phyloP scores from a whole-genome alignment of 2,888 invertebrate species.

The Dryomyza anilis region DNA sequence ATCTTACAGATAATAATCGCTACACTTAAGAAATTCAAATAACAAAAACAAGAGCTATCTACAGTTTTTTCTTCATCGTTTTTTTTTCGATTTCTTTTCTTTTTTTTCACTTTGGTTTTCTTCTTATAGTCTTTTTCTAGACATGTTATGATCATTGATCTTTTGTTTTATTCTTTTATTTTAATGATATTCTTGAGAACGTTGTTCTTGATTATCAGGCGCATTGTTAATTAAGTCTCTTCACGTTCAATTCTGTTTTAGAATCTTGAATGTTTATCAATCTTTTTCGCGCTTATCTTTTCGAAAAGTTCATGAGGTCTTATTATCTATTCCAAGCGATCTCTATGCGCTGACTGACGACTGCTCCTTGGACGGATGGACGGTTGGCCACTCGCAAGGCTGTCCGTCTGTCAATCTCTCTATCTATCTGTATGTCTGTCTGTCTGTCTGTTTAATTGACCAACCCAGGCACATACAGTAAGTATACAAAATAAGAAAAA shows the following conservation, averaged over 20 bases:
- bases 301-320: slow-evolving; percentile 55
- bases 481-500: background rate
- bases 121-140: background rate
- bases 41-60: background rate
- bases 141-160: slow-evolving; percentile 16
- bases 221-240: slow-evolving; percentile 27
- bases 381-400: too few relatives aligned
- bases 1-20: slow-evolving; percentile 13
- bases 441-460: slow-evolving; percentile 26
- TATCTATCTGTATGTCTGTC: background rate
- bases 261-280: slow-evolving; percentile 49
- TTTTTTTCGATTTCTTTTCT: too few relatives aligned
- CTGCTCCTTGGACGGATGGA: background rate
- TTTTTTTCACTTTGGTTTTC: too few relatives aligned
- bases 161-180: slow-evolving; percentile 3
- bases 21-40: slow-evolving; percentile 21
- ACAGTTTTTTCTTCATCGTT: too few relatives aligned
- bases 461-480: background rate
- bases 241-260: slow-evolving; percentile 26
- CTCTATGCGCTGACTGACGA: slow-evolving; percentile 30
- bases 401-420: too few relatives aligned
- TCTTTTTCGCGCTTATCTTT: slow-evolving; percentile 52
- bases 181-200: background rate
- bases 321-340: slow-evolving; percentile 55
- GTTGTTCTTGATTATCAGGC: slow-evolving; percentile 15